These are phyloP conservation scores for Coendou prehensilis DNA, from an alignment of 2,797 vertebrate genomes.

Conservation along the genomic window DNA sequence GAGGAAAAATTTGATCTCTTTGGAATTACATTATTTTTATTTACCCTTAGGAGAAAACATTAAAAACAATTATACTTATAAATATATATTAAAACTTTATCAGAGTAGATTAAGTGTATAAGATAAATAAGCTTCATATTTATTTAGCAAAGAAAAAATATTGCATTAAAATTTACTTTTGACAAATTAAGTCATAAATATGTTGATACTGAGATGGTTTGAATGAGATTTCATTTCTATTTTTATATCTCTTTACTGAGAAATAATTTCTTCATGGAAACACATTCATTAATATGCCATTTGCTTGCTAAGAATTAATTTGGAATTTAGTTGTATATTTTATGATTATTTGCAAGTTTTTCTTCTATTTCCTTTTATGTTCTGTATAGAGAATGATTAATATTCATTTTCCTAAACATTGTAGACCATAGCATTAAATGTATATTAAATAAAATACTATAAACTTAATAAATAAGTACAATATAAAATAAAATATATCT, in stretches of 20 bases:
- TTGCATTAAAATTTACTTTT: conserved; percentile 70
- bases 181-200: conserved; percentile 70
- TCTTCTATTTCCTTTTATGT: background rate
- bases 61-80: conserved; percentile 80
- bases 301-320: conserved; percentile 44
- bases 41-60: conserved; percentile 73
- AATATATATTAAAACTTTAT: conserved; percentile 76
- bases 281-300: conserved; percentile 44
- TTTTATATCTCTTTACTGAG: conserved; percentile 57
- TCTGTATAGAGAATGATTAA: conserved; percentile 35
- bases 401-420: background rate
- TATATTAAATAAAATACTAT: conserved; percentile 1
- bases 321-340: background rate
- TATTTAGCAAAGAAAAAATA: conserved; percentile 67
- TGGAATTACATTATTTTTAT: conserved; percentile 74
- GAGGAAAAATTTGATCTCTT: conserved; percentile 67
- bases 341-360: background rate
- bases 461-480: background rate
- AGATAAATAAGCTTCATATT: conserved; percentile 70
- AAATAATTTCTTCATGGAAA: conserved; percentile 58
- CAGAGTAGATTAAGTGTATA: conserved; percentile 68
- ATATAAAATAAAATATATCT: background rate
- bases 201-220: conserved; percentile 34
- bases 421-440: background rate
- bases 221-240: conserved; percentile 49